These are phyloP conservation scores for Rhadina sibilatrix DNA, from an alignment of 2,113 vertebrate species.

Conservation along the genomic window DNA sequence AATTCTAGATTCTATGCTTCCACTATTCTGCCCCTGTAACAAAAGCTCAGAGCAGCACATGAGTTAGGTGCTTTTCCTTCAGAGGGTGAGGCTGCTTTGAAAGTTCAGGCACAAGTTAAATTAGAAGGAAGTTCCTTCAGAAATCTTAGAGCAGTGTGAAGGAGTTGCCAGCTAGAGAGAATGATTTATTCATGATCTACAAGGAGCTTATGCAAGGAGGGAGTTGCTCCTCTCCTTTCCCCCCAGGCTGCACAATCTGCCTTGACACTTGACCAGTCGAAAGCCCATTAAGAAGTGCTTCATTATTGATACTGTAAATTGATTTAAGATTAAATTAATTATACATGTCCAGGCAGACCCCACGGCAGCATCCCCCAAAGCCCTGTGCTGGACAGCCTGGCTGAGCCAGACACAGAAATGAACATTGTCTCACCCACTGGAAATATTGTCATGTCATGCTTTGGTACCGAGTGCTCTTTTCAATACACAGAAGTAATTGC, in stretches of 20 bases:
- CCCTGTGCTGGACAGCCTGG: not conserved
- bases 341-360: conserved; percentile 22
- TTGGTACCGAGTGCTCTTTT: rapidly evolving
- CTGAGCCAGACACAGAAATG: rapidly evolving
- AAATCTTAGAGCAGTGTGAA: conserved; percentile 2
- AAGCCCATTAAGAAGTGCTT: conserved; percentile 63
- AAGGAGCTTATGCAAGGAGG: conserved; percentile 15
- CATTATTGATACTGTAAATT: conserved; percentile 72
- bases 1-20: rapidly evolving
- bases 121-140: conserved; percentile 41
- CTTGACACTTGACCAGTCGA: conserved; percentile 21
- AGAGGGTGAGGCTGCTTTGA: conserved; percentile 4
- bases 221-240: conserved; percentile 29
- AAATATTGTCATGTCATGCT: not conserved
- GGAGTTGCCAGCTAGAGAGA: conserved; percentile 4
- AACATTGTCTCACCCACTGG: rapidly evolving
- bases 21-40: not conserved
- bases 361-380: not conserved
- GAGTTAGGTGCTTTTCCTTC: conserved; percentile 36
- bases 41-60: conserved; percentile 26
- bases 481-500: not conserved
- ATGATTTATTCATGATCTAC: conserved; percentile 65
- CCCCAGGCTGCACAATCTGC: conserved; percentile 2
- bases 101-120: conserved; percentile 56
- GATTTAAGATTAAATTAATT: conserved; percentile 67